These are phyloP conservation scores for Colletes gigas DNA, from an alignment of 1,140 invertebrate genomes.

Conservation along the genomic window DNA sequence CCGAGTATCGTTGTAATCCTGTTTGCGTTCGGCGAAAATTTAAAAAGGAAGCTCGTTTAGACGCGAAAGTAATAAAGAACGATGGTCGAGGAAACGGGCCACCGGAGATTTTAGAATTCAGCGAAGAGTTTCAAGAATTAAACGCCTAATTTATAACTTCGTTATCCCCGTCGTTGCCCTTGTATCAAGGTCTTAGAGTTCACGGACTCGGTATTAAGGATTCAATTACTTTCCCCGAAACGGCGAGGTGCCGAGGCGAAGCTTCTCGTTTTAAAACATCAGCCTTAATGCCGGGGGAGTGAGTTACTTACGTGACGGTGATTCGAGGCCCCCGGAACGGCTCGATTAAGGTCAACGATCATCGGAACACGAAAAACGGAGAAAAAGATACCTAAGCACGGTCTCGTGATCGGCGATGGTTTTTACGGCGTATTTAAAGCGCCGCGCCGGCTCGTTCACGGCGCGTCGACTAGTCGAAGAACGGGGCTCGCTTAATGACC, in stretches of 20 bases:
- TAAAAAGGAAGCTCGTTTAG: too few relatives aligned
- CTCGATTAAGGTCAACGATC: slow-evolving; percentile 32
- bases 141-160: slow-evolving; percentile 4
- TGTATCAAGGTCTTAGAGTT: background rate
- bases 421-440: slow-evolving; percentile 38
- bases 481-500: slow-evolving; percentile 44
- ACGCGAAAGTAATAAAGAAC: too few relatives aligned
- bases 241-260: background rate
- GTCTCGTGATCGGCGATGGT: slow-evolving; percentile 28
- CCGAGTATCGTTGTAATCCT: too few relatives aligned
- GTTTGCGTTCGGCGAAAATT: too few relatives aligned
- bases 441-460: background rate
- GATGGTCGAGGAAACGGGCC: too few relatives aligned
- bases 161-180: background rate
- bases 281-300: background rate
- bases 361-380: background rate
- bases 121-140: background rate
- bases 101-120: background rate
- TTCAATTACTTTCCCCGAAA: slow-evolving; percentile 18
- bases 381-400: slow-evolving; percentile 2
- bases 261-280: background rate
- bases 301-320: background rate
- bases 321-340: background rate
- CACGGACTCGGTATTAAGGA: background rate
- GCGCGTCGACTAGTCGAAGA: slow-evolving; percentile 5